Conservation (phyloP, 2,888 invertebrate species). For the Caenorhabditis plicata region DNA sequence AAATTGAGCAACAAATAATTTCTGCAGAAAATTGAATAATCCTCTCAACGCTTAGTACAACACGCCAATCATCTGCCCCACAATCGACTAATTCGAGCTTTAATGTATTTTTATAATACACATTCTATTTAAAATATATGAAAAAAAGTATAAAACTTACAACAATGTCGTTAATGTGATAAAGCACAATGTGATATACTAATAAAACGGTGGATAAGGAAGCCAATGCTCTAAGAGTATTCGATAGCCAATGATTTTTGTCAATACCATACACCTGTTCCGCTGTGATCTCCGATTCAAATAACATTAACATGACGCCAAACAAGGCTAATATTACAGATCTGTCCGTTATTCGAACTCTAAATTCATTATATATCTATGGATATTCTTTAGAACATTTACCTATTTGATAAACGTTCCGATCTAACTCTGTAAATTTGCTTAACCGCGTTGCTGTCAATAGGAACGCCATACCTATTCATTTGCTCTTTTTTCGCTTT, state of each 20-base stretch:
- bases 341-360: conserved; percentile 42
- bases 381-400: too few species aligned
- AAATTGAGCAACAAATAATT: conserved; percentile 91
- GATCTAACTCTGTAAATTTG: conserved; percentile 62
- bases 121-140: background rate
- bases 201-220: conserved; percentile 52
- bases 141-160: conserved; percentile 29
- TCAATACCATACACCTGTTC: conserved; percentile 49
- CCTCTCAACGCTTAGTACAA: conserved; percentile 97
- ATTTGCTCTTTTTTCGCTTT: conserved; percentile 13
- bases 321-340: conserved; percentile 46
- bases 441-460: conserved; percentile 61
- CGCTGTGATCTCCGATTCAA: conserved; percentile 61
- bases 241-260: conserved; percentile 48
- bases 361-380: conserved; percentile 1
- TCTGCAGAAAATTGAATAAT: conserved; percentile 77
- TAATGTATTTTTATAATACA: conserved; percentile 5
- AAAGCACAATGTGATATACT: conserved; percentile 57
- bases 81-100: conserved; percentile 99
- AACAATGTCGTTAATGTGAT: conserved; percentile 62
- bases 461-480: conserved; percentile 61
- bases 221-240: conserved; percentile 48
- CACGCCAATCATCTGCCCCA: conserved; percentile 99
- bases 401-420: conserved; percentile 46
- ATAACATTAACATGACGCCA: conserved; percentile 58